Percentiles rank a stretch among this genome's conserved stretches.
Conservation (phyloP, 2,797 vertebrate species). For the Anguilla pacifica region DNA sequence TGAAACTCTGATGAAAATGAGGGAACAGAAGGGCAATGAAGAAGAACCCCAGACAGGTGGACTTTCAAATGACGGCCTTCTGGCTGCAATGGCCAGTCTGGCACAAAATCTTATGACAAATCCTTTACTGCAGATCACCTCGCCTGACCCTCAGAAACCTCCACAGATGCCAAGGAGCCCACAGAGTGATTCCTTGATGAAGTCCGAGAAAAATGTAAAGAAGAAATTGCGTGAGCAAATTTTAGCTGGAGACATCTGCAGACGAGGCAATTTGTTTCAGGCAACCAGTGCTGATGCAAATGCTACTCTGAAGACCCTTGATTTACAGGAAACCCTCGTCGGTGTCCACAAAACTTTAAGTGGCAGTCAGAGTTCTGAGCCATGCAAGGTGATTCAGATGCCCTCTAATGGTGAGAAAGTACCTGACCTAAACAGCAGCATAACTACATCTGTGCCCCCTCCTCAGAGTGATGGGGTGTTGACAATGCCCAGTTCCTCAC, state of each 20-base stretch:
- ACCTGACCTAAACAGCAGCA: slow-evolving; percentile 6
- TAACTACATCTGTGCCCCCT: slow-evolving; percentile 25
- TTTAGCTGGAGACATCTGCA: slow-evolving; percentile 69
- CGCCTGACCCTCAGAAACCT: slow-evolving; percentile 46
- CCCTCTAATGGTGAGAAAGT: slow-evolving; percentile 31
- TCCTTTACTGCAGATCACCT: slow-evolving; percentile 37
- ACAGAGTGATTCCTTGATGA: slow-evolving; percentile 44
- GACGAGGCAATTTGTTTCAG: slow-evolving; percentile 54
- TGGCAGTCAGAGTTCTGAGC: slow-evolving; percentile 35
- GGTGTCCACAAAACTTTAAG: slow-evolving; percentile 44
- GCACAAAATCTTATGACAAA: slow-evolving; percentile 73
- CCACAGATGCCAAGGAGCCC: slow-evolving; percentile 27
- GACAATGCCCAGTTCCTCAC: slow-evolving; percentile 48
- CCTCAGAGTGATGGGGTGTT: slow-evolving; percentile 46
- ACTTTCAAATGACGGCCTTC: slow-evolving; percentile 64
- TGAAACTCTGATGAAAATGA: slow-evolving; percentile 70
- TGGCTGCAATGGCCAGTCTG: slow-evolving; percentile 63
- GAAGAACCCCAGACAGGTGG: slow-evolving; percentile 60
- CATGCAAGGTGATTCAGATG: slow-evolving; percentile 42
- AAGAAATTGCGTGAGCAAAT: slow-evolving; percentile 75
- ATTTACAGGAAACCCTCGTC: slow-evolving; percentile 39
- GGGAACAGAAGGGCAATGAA: slow-evolving; percentile 58
- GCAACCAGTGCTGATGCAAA: slow-evolving; percentile 47
- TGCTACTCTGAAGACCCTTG: slow-evolving; percentile 45
- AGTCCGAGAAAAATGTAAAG: slow-evolving; percentile 66